Evolutionary conservation across 2,113 vertebrate species (phyloP).

Genomic region (Proteles cristata): DNA sequence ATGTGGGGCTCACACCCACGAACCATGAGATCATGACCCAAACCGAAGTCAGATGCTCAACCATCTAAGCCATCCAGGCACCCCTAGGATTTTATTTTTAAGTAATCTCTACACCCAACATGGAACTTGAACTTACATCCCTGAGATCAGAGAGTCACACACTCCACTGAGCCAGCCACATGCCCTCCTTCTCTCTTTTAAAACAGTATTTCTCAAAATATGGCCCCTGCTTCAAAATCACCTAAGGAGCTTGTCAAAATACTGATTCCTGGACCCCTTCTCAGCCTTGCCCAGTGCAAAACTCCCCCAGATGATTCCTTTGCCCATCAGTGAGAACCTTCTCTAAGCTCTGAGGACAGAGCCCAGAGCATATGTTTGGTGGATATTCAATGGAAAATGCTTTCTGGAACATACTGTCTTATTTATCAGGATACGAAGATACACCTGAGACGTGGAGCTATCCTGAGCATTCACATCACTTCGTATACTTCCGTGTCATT

Average conservation of each 20-base stretch:
- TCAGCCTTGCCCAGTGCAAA: neutral
- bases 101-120: neutral
- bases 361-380: neutral
- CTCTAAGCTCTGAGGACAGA: neutral
- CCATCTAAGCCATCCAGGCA: neutral
- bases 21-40: neutral
- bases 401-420: conserved; percentile 68
- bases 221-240: conserved; percentile 15
- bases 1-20: neutral
- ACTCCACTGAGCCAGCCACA: neutral
- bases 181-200: neutral
- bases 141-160: neutral
- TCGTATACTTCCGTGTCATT: conserved; percentile 34
- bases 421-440: conserved; percentile 44
- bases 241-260: neutral
- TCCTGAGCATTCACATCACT: conserved; percentile 25
- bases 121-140: neutral
- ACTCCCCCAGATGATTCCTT: neutral
- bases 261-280: neutral
- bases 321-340: neutral
- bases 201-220: conserved; percentile 2
- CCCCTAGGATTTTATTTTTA: neutral
- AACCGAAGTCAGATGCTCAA: neutral
- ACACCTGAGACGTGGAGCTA: conserved; percentile 51
- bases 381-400: neutral